These are phyloP conservation scores for Archocentrus centrarchus DNA, from an alignment of 2,113 vertebrate species.

Conservation along the genomic window DNA sequence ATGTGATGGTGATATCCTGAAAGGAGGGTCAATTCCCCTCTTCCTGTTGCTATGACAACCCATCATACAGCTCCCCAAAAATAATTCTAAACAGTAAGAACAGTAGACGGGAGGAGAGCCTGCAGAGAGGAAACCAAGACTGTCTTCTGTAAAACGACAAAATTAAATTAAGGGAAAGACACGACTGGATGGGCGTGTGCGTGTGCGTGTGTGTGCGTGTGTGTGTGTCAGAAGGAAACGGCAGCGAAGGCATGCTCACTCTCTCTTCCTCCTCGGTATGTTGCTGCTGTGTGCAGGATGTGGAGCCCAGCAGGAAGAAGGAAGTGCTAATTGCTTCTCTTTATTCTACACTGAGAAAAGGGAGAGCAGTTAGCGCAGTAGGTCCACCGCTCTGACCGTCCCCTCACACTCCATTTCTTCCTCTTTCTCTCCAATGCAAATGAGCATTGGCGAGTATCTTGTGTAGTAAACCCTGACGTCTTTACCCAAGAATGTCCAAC, in stretches of 20 bases:
- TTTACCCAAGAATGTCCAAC: conserved; percentile 18
- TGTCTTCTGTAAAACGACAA: not conserved
- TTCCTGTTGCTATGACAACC: conserved; percentile 73
- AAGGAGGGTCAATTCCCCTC: conserved; percentile 53
- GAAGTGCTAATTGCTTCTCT: conserved; percentile 59
- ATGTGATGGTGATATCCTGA: conserved; percentile 26
- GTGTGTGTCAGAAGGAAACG: not conserved
- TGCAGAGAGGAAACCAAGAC: not conserved
- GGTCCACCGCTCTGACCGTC: conserved; percentile 22
- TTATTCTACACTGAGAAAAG: conserved; percentile 40
- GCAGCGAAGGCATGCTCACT: not conserved
- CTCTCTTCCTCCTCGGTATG: conserved; percentile 9
- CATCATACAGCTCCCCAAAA: conserved; percentile 54
- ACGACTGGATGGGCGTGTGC: not conserved
- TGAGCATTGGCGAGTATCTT: not conserved
- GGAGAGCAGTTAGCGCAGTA: conserved; percentile 45
- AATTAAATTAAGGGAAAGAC: not conserved
- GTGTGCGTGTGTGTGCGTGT: not conserved
- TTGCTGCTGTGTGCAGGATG: conserved; percentile 36
- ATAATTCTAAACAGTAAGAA: conserved; percentile 37
- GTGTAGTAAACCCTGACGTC: not conserved
- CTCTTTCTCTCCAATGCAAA: not conserved
- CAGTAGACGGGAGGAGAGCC: not conserved
- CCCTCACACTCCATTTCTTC: not conserved
- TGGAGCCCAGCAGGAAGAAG: conserved; percentile 55